Conservation (phyloP, 2,113 vertebrate species). For the Tetrax tetrax region DNA sequence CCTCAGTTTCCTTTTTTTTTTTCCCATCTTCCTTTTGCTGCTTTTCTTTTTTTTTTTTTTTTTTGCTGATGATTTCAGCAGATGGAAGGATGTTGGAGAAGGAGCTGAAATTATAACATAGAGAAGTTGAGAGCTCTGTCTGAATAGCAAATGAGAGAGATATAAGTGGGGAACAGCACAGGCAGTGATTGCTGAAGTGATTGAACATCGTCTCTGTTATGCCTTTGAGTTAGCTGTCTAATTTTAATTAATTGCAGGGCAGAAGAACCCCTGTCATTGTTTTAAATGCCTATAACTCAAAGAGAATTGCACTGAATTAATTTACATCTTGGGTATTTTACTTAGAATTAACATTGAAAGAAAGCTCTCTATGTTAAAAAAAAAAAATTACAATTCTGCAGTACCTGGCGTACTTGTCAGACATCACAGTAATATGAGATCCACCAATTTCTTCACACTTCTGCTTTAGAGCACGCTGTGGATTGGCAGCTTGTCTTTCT, state of each 20-base stretch:
- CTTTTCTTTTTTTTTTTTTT: neutral
- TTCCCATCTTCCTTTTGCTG: neutral
- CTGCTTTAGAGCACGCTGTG: neutral
- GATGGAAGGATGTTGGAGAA: neutral
- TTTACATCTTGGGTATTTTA: neutral
- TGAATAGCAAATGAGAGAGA: neutral
- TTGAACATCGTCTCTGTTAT: neutral
- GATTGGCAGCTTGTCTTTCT: neutral
- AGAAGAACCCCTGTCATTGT: neutral
- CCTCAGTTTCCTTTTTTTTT: neutral
- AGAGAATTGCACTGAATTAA: neutral
- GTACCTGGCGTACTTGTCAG: neutral
- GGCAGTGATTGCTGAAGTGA: slow-evolving; percentile 4
- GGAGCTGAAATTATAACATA: neutral
- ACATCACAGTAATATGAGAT: neutral
- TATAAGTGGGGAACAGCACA: neutral
- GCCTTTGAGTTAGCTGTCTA: neutral
- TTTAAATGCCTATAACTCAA: neutral
- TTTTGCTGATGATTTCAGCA: neutral
- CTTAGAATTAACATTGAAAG: neutral
- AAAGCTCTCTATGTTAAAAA: neutral
- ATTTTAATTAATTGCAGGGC: slow-evolving; percentile 12
- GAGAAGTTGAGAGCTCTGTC: neutral
- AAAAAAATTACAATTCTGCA: neutral
- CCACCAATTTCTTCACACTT: neutral